Percentiles rank a stretch among this genome's conserved stretches.
Evolutionary conservation across 2,888 invertebrate species (phyloP).

Genomic region (Cataglyphis rosenhaueri): DNA sequence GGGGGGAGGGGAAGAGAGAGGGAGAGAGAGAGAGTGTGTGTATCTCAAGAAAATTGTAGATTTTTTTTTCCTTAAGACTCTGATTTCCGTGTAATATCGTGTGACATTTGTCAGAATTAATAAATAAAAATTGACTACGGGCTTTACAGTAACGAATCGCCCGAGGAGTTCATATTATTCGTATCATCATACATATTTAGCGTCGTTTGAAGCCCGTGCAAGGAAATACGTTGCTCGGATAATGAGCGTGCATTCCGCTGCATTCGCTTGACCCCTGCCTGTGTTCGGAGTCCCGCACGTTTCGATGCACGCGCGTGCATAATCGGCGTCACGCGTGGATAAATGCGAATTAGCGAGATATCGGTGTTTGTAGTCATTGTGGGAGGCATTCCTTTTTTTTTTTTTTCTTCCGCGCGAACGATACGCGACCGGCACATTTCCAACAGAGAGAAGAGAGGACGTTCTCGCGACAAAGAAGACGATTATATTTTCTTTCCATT

Average conservation of each 20-base stretch:
- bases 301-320: slow-evolving; percentile 65
- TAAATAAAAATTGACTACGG: neutral
- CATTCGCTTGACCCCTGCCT: neutral
- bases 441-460: neutral
- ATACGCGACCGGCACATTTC: neutral
- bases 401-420: neutral
- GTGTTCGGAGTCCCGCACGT: neutral
- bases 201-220: slow-evolving; percentile 19
- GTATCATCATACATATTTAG: slow-evolving; percentile 26
- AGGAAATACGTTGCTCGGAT: slow-evolving; percentile 22
- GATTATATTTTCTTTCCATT: neutral
- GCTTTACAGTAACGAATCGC: neutral
- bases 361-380: slow-evolving; percentile 69
- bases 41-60: neutral
- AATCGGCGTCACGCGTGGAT: slow-evolving; percentile 75
- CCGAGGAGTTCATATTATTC: slow-evolving; percentile 20
- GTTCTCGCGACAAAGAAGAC: neutral
- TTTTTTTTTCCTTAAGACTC: neutral
- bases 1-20: neutral
- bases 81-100: neutral
- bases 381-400: slow-evolving; percentile 23
- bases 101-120: neutral
- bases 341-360: slow-evolving; percentile 76
- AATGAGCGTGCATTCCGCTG: slow-evolving; percentile 33
- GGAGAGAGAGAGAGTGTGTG: neutral